A percentile compares a stretch with the other conserved stretches of the same genome.
These are phyloP conservation scores for Arctia plantaginis DNA, from an alignment of 2,888 invertebrate species.

Conservation along the genomic window DNA sequence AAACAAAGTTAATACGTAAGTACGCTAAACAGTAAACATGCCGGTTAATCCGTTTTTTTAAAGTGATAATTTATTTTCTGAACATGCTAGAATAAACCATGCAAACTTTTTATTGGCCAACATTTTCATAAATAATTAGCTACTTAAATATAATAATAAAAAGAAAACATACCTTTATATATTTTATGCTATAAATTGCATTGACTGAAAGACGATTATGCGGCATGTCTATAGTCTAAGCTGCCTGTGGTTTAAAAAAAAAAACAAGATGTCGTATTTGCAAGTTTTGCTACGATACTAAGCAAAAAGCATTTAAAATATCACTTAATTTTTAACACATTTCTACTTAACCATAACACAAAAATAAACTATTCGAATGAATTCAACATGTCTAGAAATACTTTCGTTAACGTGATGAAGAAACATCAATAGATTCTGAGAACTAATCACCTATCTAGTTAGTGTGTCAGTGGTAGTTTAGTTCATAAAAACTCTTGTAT, in stretches of 20 bases:
- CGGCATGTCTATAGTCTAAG: conserved; percentile 26
- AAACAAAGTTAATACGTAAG: conserved; percentile 42
- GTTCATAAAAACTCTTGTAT: conserved; percentile 58
- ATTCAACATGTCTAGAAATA: conserved; percentile 79
- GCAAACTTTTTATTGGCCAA: background rate
- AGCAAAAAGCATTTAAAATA: conserved; percentile 63
- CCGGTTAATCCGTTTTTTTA: conserved; percentile 24
- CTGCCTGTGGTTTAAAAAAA: conserved; percentile 19
- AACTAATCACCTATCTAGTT: conserved; percentile 42
- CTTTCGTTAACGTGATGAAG: conserved; percentile 51
- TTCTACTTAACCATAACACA: conserved; percentile 72
- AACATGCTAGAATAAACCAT: conserved; percentile 10
- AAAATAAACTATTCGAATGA: conserved; percentile 84
- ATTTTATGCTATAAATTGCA: background rate
- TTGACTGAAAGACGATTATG: conserved; percentile 20
- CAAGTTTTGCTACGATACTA: conserved; percentile 54
- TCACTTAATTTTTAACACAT: conserved; percentile 69
- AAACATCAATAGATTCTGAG: conserved; percentile 48
- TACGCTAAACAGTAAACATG: conserved; percentile 44
- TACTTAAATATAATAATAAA: conserved; percentile 4
- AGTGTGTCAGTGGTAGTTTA: conserved; percentile 50
- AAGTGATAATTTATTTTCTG: conserved; percentile 10
- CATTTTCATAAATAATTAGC: background rate
- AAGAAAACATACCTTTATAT: background rate
- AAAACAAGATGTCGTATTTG: conserved; percentile 23